Evolutionary conservation across 2,797 vertebrate species (phyloP), one percentile per base, ranked within the genome.

Genomic region (Percopsis omiscomaycus): DNA sequence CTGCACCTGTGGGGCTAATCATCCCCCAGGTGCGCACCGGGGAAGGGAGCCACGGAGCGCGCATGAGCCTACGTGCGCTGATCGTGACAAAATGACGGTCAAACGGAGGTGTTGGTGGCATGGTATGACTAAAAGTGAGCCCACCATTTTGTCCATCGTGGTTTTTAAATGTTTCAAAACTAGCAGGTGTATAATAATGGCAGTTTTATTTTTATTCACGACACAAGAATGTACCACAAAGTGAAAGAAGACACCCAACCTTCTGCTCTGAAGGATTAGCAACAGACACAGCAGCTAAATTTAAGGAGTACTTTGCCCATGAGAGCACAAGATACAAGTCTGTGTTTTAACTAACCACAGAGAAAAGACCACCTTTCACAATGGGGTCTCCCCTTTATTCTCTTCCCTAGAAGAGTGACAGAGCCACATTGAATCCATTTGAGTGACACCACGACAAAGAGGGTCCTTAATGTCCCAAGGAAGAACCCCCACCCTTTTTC

Each of bases 391-490:
- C 85, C 80, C 80, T 80, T 86, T 89, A 83, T 84, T 84, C 83
- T 78, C 79, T 74, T 83, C 55, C 74, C 66, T 66, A 74, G 82
- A 84, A 85, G 88, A 86, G 72, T 61, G 80, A 61, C 69, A 61
- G 66, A 69, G 80, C 80, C 87, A 89, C 82, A 84, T 90, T 90
- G 86, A 91, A 88, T 88, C 80, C 77, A 88, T 86, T 91, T 92
- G 92, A 93, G 89, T 95, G 95, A 94, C 93, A 90, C 85, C 75
- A 78, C 73, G 89, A 98, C 95, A 97, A 98, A 95, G 93, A 92
- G 87, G 89, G 88, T 91, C 90, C 91, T 94, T 93, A 92, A 89
- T 65, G 86, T 91, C 76, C 84, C 68, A 82, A 93, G 88, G 91
- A 92, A 91, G 88, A 86, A 86, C 81, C 90, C 92, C 90, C 89